Evolutionary conservation across 2,113 vertebrate species (phyloP), one percentile per base, ranked within the genome.

Genomic region (Spea multiplicata): DNA sequence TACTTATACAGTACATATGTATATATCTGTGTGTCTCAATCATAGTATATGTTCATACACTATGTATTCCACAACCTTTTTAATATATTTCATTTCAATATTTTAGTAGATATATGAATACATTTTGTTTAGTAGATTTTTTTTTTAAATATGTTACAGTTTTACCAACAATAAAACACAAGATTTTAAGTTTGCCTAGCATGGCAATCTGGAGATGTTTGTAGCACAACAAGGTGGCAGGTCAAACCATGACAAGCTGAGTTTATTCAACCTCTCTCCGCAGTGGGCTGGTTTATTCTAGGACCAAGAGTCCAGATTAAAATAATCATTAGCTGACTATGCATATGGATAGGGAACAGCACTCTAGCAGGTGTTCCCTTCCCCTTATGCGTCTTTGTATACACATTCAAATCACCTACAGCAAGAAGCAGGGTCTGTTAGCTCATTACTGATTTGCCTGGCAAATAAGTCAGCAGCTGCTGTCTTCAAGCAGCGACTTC

Each of bases 391-490:
- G 87, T 85, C 61, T 90, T 88, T 91, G 91, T 91, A 90, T 89
- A 91, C 90, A 91, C 89, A 92, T 91, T 92, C 92, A 92, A 93
- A 93, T 93, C 87, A 86, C 85, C 82, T 75, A 84, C 88, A 85
- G 88, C 89, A 83, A 85, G 86, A 84, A 88, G 86, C 88, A 91
- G 89, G 86, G 85, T 85, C 86, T 91, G 85, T 86, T 89, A 90
- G 87, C 90, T 92, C 87, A 76, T 65, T 87, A 83, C 90, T 90
- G 74, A 93, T 93, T 93, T 93, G 87, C 88, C 89, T 91, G 71
- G 90, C 91, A 93, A 93, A 93, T 91, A 90, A 90, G 86, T 46
- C 85, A 85, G 87, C 89, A 89, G 92, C 89, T 89, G 91, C 88
- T 84, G 84, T 83, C 81, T 84, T 83, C 83, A 30, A 84, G 78